These are phyloP conservation scores for Entomyzon cyanotis DNA, from an alignment of 2,113 vertebrate genomes.

Conservation along the genomic window DNA sequence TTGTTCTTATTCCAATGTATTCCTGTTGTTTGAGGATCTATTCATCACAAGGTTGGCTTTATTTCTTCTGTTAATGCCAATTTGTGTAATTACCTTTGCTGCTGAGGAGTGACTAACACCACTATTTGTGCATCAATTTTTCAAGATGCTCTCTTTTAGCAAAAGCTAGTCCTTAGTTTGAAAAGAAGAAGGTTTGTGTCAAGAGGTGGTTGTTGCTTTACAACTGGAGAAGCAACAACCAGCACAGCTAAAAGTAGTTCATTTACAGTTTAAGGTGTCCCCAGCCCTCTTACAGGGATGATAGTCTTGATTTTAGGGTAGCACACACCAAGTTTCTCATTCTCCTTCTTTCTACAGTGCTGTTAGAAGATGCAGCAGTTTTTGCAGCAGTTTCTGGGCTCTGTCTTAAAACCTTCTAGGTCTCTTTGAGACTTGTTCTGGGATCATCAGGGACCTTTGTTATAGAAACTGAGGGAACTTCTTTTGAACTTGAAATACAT, in stretches of 20 bases:
- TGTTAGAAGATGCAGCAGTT: not conserved
- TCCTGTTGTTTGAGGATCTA: not conserved
- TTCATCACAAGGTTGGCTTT: not conserved
- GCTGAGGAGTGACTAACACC: not conserved
- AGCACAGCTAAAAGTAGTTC: not conserved
- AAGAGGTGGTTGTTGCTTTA: not conserved
- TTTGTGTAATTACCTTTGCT: not conserved
- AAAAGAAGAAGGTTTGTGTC: not conserved
- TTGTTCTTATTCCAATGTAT: not conserved
- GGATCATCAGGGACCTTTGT: not conserved
- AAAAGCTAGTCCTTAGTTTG: not conserved
- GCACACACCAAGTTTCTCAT: not conserved
- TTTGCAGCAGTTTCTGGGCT: not conserved
- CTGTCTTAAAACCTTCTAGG: not conserved
- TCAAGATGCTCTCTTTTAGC: not conserved
- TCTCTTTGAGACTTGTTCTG: not conserved
- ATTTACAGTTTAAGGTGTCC: not conserved
- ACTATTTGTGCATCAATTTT: not conserved
- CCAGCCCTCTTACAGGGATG: not conserved
- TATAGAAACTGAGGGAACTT: not conserved
- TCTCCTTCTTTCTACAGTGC: not conserved
- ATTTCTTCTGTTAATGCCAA: not conserved
- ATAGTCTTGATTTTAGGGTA: not conserved
- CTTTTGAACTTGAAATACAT: not conserved
- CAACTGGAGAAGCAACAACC: not conserved